Conservation (phyloP, 1,140 invertebrate genomes). For the Brachionus manjavacas region DNA sequence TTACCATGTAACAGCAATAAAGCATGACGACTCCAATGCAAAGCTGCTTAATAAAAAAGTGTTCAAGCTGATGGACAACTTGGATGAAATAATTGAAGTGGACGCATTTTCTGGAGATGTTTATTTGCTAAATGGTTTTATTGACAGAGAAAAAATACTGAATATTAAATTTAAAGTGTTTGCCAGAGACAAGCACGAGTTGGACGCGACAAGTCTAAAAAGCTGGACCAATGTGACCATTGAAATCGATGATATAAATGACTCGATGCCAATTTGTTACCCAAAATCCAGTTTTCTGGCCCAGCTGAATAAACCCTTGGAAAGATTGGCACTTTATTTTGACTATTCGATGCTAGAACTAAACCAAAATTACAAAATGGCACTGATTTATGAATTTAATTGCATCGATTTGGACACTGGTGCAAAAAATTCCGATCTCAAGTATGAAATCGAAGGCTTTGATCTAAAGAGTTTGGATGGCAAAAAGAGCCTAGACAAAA, state of each 20-base stretch:
- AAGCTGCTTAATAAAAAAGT: conserved; percentile 4
- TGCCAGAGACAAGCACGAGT: neutral
- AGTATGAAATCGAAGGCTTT: neutral
- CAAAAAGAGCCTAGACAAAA: neutral
- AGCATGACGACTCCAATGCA: neutral
- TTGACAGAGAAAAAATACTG: conserved; percentile 2
- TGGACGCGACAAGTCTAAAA: neutral
- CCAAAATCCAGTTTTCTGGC: neutral
- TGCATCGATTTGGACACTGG: neutral
- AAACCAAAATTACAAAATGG: neutral
- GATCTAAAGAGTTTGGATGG: neutral
- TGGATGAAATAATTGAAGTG: neutral
- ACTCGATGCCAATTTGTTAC: neutral
- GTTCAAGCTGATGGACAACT: neutral
- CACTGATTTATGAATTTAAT: neutral
- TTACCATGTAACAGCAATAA: neutral
- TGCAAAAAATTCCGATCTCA: neutral
- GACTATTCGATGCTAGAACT: neutral
- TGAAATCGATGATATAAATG: conserved; percentile 14
- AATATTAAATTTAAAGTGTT: conserved; percentile 1
- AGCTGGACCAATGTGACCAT: neutral
- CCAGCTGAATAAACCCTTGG: neutral
- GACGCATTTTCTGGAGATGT: neutral
- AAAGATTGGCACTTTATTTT: neutral
- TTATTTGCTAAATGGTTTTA: neutral